These are phyloP conservation scores for Phrixothrix hirtus DNA, from an alignment of 2,888 invertebrate species.

Conservation along the genomic window DNA sequence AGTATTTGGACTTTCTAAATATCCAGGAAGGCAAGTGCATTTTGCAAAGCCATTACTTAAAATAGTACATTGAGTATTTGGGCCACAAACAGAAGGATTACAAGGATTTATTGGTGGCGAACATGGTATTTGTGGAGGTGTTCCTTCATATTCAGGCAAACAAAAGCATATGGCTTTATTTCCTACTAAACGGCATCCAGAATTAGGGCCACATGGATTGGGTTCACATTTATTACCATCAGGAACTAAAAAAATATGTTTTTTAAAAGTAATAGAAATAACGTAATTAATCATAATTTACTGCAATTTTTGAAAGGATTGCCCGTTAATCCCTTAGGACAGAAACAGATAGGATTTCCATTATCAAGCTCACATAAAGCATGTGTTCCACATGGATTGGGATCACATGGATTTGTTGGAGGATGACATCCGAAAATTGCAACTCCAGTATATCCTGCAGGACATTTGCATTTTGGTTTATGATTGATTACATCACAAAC, in stretches of 20 bases:
- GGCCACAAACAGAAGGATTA: constrained; percentile 84
- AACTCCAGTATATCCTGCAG: constrained; percentile 79
- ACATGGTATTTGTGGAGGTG: constrained; percentile 75
- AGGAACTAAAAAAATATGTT: constrained; percentile 64
- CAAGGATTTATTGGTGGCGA: constrained; percentile 77
- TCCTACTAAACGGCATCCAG: constrained; percentile 77
- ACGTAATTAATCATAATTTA: constrained; percentile 64
- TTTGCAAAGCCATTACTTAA: constrained; percentile 80
- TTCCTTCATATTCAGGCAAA: constrained; percentile 83
- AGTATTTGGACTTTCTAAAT: constrained; percentile 84
- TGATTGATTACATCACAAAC: constrained; percentile 82
- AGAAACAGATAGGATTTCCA: constrained; percentile 86
- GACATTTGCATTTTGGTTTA: constrained; percentile 78
- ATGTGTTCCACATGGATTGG: constrained; percentile 85
- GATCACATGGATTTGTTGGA: constrained; percentile 77
- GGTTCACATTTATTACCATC: constrained; percentile 83
- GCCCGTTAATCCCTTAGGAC: constrained; percentile 86
- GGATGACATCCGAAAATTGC: constrained; percentile 71
- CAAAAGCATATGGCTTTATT: constrained; percentile 85
- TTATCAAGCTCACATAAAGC: constrained; percentile 83
- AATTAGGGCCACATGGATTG: constrained; percentile 82
- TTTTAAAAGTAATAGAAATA: constrained; percentile 1
- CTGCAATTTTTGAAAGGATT: constrained; percentile 90
- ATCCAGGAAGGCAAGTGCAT: constrained; percentile 83
- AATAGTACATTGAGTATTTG: constrained; percentile 82